Evolutionary conservation across 2,113 vertebrate species (phyloP), one percentile per base, ranked within the genome.

Genomic region (Rattus norvegicus): DNA sequence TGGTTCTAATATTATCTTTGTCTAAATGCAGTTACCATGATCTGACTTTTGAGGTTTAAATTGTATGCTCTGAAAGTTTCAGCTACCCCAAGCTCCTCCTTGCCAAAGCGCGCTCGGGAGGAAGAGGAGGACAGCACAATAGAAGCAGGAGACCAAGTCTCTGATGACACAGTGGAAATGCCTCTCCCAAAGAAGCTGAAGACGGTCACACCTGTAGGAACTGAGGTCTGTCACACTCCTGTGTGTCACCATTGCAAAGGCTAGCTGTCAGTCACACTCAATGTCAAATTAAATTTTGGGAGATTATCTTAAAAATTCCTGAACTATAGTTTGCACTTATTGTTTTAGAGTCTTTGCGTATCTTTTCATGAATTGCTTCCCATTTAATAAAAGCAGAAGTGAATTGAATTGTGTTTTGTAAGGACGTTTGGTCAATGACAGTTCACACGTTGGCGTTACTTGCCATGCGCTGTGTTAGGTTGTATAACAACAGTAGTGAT

Each of bases 161-260:
- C 99, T 33, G 99, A 99, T 36, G 99, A 99, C 67, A 98, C 98
- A 3, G 98, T 98, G 13, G 99, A 99, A 95, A 98, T 99, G 94
- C 99, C 99, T 67, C 98, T 99, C 95, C 81, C 99, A n/a, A 99
- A 99, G 98, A 99, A 99, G 96, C 75, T 99, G 81, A 99, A 99
- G 92, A 99, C 99, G 79, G 97, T 99, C 75, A 99, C 99, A 76
- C 99, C 99, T 96, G 99, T 99, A 77, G 99, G 98, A 61, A 98
- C 99, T 85, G 99, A 99, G 99, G 99, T 99, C 63, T 94, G 97
- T 89, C 92, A n/a, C 47, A 7, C 59, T 52, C 52, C 49, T 84
- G 12, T 54, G 73, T 95, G n/a, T 75, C 61, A 16, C 70, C 47
- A 80, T 76, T 83, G 65, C 61, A 90, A 83, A 84, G 30, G 69